Base-by-base conservation (phyloP, 2,113 vertebrate genomes). In the Platycercus adscitus region DNA sequence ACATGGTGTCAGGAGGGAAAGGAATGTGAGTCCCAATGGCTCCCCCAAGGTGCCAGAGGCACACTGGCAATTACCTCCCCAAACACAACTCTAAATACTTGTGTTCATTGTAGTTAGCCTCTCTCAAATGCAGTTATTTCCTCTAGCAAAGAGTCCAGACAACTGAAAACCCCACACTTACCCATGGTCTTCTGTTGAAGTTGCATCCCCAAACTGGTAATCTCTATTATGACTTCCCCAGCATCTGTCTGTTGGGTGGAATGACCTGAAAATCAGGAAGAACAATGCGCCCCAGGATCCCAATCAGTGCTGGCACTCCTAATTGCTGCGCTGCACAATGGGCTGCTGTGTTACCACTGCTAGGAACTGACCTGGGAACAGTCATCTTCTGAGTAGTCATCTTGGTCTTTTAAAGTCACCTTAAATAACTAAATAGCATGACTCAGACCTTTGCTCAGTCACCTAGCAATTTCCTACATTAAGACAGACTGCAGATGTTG, bases 231-330 rank as follows among this genome's bases (percentile, higher is more conserved):
- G 93, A 95, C 65, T 95, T 93, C 28, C 77, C 33, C 56, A 91
- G 77, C 83, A 86, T 95, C 82, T 96, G 91, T 35, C 88, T 63
- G 72, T 91, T 93, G 82, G 88, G 90, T 94, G 91, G 86, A 96
- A 95, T 91, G 96, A 94, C 93, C 88, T 96, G 93, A 96, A 96
- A 96, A 93, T 89, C 53, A 9, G 66, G 77, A 91, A 84, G 70
- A 95, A 94, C 91, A 94, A 93, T 94, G 86, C 1, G 19, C 72
- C 88, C 88, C 64, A 56, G 93, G 80, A 87, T 84, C 81, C 92
- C 78, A 92, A 13, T 94, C 88, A 93, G 61, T 0, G 2, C 90
- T 93, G 92, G 73, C 63, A 92, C 70, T 95, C 66, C 75, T 95
- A 95, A 96, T 95, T 96, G 78, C 84, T 79, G 66, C 41, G 29